These are phyloP conservation scores for Itoplectis maculator DNA, from an alignment of 2,888 invertebrate species.

Conservation along the genomic window DNA sequence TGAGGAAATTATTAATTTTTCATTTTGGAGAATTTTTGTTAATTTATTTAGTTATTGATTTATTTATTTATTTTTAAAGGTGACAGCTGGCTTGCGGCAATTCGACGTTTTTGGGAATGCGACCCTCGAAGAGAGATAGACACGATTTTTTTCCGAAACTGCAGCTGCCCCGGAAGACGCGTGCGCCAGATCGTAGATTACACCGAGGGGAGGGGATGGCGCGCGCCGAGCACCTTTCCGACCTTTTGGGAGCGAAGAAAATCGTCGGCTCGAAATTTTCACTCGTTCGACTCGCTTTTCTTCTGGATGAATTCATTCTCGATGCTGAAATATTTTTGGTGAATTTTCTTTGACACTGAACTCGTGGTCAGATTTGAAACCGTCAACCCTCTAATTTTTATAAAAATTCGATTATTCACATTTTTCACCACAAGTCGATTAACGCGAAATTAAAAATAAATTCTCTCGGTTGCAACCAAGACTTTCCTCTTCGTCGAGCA, in stretches of 20 bases:
- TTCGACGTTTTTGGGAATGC: slow-evolving; percentile 31
- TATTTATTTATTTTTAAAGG: neutral
- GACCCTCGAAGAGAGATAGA: slow-evolving; percentile 29
- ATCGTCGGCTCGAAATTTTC: slow-evolving; percentile 1
- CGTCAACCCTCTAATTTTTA: neutral
- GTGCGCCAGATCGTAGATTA: slow-evolving; percentile 71
- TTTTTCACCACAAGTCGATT: neutral
- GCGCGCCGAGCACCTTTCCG: slow-evolving; percentile 42
- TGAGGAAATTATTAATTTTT: neutral
- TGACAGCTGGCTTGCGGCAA: slow-evolving; percentile 23
- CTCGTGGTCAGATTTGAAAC: too few relatives aligned
- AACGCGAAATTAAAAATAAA: neutral
- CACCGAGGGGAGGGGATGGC: slow-evolving; percentile 35
- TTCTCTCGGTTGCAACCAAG: neutral
- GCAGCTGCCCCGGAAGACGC: slow-evolving; percentile 76
- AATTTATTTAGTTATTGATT: neutral
- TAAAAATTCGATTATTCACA: neutral
- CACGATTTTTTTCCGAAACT: slow-evolving; percentile 67
- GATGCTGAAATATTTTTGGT: too few relatives aligned
- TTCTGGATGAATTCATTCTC: too few relatives aligned
- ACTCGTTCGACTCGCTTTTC: neutral
- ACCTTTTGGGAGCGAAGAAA: slow-evolving; percentile 3
- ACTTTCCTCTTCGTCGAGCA: slow-evolving; percentile 1
- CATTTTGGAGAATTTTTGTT: neutral
- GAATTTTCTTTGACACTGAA: too few relatives aligned